These are phyloP conservation scores for Heliconius charithonia DNA, from an alignment of 2,888 invertebrate species.

Conservation along the genomic window DNA sequence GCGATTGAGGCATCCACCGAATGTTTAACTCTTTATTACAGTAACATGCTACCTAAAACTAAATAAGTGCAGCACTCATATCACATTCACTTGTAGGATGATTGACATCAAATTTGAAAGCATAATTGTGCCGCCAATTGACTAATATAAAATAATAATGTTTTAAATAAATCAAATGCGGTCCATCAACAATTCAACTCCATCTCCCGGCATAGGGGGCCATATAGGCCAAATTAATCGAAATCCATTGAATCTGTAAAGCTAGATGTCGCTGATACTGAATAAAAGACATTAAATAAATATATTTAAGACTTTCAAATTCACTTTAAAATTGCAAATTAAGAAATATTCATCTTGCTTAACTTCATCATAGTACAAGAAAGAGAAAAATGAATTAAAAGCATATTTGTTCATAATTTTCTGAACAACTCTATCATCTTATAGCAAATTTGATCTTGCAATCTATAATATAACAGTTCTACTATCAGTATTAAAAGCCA, in stretches of 20 bases:
- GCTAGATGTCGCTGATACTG: constrained; percentile 4
- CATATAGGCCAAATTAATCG: constrained; percentile 5
- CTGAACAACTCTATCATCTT: neutral
- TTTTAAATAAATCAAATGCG: neutral
- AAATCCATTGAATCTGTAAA: constrained; percentile 1
- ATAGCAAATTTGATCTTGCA: neutral
- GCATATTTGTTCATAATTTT: neutral
- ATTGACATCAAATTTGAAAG: neutral
- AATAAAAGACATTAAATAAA: neutral
- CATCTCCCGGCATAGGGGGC: constrained; percentile 3
- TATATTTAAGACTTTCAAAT: neutral
- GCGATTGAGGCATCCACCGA: neutral
- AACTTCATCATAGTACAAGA: neutral
- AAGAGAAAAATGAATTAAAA: neutral
- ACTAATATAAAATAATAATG: neutral
- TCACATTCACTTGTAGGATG: neutral
- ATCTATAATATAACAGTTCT: neutral
- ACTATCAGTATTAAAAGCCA: too few species aligned
- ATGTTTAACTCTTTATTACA: neutral
- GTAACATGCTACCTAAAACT: too few species aligned
- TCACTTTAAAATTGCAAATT: neutral
- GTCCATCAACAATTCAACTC: neutral
- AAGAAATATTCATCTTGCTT: neutral
- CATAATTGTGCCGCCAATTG: neutral
- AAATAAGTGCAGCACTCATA: neutral